These are phyloP conservation scores for Musca vetustissima DNA, from an alignment of 1,140 invertebrate genomes.

Conservation along the genomic window DNA sequence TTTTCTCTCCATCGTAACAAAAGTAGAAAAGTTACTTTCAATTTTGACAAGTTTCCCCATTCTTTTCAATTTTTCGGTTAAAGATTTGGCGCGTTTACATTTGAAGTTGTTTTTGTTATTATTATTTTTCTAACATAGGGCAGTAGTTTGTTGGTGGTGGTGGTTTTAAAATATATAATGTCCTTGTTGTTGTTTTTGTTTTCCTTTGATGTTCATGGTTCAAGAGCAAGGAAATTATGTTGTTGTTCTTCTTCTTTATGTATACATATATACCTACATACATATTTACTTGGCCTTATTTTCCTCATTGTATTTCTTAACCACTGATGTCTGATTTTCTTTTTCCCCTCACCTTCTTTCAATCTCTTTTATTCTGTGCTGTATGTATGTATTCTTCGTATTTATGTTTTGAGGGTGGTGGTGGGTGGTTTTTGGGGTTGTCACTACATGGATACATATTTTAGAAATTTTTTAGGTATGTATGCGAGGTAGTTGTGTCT, in stretches of 20 bases:
- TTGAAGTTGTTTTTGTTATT: neutral
- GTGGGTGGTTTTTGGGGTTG: neutral
- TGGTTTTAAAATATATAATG: neutral
- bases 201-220: neutral
- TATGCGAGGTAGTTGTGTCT: neutral
- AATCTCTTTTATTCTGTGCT: neutral
- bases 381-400: neutral
- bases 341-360: conserved; percentile 3
- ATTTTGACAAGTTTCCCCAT: too few species aligned
- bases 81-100: conserved; percentile 13
- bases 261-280: neutral
- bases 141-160: neutral
- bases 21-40: too few species aligned
- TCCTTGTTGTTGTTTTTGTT: neutral
- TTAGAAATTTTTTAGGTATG: neutral
- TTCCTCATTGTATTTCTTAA: neutral
- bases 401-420: neutral
- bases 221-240: conserved; percentile 16
- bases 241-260: too few species aligned
- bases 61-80: too few species aligned
- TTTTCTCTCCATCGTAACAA: too few species aligned
- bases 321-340: neutral
- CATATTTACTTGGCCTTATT: conserved; percentile 4
- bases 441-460: neutral
- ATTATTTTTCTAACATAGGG: neutral